Base-by-base conservation (phyloP, 2,888 invertebrate species). In the Tribolium freemani region DNA sequence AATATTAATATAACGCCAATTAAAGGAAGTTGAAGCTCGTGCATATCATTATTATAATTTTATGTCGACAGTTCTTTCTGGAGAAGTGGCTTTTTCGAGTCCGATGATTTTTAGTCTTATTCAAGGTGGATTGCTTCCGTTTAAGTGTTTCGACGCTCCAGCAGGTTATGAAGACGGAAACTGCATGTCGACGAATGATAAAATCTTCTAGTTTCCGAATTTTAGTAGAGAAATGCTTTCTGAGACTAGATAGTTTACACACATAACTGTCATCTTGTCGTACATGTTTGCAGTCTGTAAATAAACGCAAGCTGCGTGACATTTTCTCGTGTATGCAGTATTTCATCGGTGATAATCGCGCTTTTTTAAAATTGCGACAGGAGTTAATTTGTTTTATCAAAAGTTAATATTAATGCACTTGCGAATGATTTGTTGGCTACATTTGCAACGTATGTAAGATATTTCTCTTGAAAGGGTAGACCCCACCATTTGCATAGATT, bases 101-200 rank as follows among this genome's bases (percentile, higher is more conserved):
- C 31, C 21, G 56, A 38, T 56, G 56, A 56, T 56, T 56, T 31
- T 56, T 20, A 56, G 38, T 38, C 56, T 56, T 56, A 11, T 56
- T 56, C 56, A 56, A 56, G 56, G 56, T 56, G 56, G 56, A 56
- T 44, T 44, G 57, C 57, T 20, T 44, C 57, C 57, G 57, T 58
- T 56, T 13, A 56, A 56, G 38, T 56, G 56, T 56, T 56, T 56
- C 31, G 56, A 38, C 56, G 56, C 21, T 56, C 31, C 56, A 56
- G 56, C 56, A 56, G 13, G 54, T 54, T 54, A 54, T 10, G 26
- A 54, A 50, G 50, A 11, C 11, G 51, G 21, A 56, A 56, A 56
- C 56, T 56, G 54, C 11, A 56, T 56, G 56, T 56, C 31, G 26
- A 54, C 54, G 31, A 56, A 38, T 16, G 57, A 58, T 45, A 58